Evolutionary conservation across 2,113 vertebrate species (phyloP).

Genomic region (Brevimyrus niger): DNA sequence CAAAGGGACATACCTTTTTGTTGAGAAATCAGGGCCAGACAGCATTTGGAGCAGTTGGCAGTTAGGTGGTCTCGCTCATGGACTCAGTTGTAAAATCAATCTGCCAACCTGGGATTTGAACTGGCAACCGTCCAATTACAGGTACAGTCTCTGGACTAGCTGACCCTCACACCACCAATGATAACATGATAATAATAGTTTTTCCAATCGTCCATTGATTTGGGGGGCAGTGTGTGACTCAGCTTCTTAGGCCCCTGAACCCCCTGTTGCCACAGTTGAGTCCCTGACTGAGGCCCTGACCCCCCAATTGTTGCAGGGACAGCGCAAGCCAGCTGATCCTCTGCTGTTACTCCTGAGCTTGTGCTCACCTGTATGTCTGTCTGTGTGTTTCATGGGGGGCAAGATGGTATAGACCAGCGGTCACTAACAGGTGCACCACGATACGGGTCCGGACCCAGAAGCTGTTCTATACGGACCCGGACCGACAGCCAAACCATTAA

Average conservation of each 20-base stretch:
- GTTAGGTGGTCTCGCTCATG: background rate
- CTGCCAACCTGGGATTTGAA: background rate
- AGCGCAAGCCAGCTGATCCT: background rate
- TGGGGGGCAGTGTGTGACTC: background rate
- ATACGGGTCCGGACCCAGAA: no score
- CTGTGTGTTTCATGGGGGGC: background rate
- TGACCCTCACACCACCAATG: background rate
- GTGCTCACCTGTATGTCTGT: background rate
- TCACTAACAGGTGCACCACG: no score
- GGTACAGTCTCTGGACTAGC: background rate
- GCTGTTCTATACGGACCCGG: no score
- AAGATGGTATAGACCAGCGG: background rate
- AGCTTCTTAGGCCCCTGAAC: background rate
- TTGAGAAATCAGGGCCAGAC: background rate
- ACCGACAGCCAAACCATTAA: no score
- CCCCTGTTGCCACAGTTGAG: background rate
- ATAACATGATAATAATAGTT: background rate
- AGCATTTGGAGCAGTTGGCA: background rate
- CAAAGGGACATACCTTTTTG: background rate
- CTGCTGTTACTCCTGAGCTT: background rate
- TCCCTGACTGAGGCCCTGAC: background rate
- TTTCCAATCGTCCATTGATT: background rate
- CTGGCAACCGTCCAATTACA: background rate
- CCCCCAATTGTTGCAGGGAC: background rate
- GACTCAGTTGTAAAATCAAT: background rate